Evolutionary conservation across 2,113 vertebrate genomes (phyloP).

Genomic region (Leucoraja erinaceus): DNA sequence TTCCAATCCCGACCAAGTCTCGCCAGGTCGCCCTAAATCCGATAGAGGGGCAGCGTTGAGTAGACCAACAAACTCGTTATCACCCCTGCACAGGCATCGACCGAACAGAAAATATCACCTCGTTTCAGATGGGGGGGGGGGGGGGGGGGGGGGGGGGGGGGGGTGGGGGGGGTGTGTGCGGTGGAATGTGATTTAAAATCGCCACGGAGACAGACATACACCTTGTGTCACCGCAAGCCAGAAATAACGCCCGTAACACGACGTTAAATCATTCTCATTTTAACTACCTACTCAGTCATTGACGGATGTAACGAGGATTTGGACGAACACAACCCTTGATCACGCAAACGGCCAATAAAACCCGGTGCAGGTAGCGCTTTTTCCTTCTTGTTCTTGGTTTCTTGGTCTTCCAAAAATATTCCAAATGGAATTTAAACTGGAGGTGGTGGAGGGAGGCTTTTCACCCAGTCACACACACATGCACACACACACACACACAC

Average conservation of each 20-base stretch:
- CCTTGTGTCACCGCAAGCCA: neutral
- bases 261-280: neutral
- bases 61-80: neutral
- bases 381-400: too few relatives aligned
- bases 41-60: neutral
- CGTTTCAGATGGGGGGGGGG: too few relatives aligned
- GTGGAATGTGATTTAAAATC: neutral
- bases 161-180: neutral
- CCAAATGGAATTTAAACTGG: too few relatives aligned
- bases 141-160: too few relatives aligned
- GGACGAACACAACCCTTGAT: neutral
- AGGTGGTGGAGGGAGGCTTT: too few relatives aligned
- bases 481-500: too few relatives aligned
- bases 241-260: neutral
- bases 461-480: too few relatives aligned
- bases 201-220: neutral
- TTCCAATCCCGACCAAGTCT: neutral
- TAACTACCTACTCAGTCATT: neutral
- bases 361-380: neutral
- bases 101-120: neutral
- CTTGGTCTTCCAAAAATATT: too few relatives aligned
- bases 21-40: neutral
- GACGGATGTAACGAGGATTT: neutral
- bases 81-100: neutral
- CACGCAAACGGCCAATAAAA: neutral